Base-by-base conservation (phyloP, 2,888 invertebrate species). In the Tipula confusa region DNA sequence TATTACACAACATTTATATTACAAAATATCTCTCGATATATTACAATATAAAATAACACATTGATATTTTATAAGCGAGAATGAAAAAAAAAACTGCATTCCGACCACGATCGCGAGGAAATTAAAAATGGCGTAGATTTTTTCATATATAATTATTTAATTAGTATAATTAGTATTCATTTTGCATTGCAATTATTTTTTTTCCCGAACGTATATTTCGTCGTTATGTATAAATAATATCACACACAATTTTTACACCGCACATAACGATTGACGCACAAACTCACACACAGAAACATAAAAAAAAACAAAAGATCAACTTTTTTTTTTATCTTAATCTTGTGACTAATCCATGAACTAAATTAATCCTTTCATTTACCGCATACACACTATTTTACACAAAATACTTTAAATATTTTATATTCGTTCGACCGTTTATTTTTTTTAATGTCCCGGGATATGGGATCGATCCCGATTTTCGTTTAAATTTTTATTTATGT, bases 101-200 rank as follows among this genome's bases (percentile, higher is more conserved):
- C 85, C 85, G 84, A 85, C 85, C 85, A 85, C 85, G 85, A 85
- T 84, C 84, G 64, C 64, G 64, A 85, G 84, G 84, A 84, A 84
- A 84, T 82, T 79, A 79, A 29, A 80, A 80, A 80, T 80, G 80
- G 80, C 80, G 80, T 29, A 29, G 18, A 64, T 64, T 64, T 64
- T 64, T n/a, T 64, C 64, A 64, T n/a, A 5, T 9, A 36, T 9
- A 36, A 36, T 36, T 9, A 36, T 36, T 36, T 11, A 36, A 11
- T 36, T 36, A 36, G 2, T 36, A 36, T 9, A 6, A 11, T 43
- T 7, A 43, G 18, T 64, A 64, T 64, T 24, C 64, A 64, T 64
- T 64, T 64, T 64, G 6, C 33, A 33, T 9, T 33, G 33, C 11
- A 11, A 33, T 33, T 33, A 9, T 9, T 64, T 6, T n/a, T 15